Percentiles rank a stretch among this genome's conserved stretches.
Evolutionary conservation across 2,888 invertebrate genomes (phyloP).

Genomic region (Dryadula phaetusa): DNA sequence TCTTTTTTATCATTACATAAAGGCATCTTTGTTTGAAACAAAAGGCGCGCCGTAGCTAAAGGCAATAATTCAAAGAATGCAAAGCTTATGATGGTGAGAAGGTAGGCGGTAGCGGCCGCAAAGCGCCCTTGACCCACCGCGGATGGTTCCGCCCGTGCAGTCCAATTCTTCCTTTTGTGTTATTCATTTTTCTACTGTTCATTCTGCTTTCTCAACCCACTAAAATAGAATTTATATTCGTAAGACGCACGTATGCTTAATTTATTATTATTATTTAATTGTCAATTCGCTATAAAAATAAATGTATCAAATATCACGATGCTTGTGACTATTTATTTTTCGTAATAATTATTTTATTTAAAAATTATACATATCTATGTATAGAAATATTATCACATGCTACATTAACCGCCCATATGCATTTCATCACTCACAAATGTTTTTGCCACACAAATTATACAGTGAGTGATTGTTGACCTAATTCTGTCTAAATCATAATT

Average conservation of each 20-base stretch:
- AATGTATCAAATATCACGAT: neutral
- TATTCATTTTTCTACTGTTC: conserved; percentile 50
- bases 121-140: conserved; percentile 68
- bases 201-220: conserved; percentile 22
- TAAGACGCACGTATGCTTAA: neutral
- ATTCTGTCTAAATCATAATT: conserved; percentile 37
- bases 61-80: conserved; percentile 57
- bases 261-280: neutral
- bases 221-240: conserved; percentile 1
- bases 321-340: neutral
- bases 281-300: neutral
- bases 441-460: conserved; percentile 63
- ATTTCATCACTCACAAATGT: conserved; percentile 65
- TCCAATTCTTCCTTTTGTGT: conserved; percentile 54
- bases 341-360: neutral
- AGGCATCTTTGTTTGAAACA: conserved; percentile 43
- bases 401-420: conserved; percentile 57
- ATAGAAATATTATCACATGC: conserved; percentile 49
- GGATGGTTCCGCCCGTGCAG: conserved; percentile 54
- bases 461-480: conserved; percentile 53
- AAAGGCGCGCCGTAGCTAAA: conserved; percentile 50
- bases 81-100: conserved; percentile 51
- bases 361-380: conserved; percentile 34
- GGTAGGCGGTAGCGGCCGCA: conserved; percentile 56
- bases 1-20: conserved; percentile 36